Evolutionary conservation across 2,797 vertebrate species (phyloP).

Genomic region (Coccyzus lansbergi): DNA sequence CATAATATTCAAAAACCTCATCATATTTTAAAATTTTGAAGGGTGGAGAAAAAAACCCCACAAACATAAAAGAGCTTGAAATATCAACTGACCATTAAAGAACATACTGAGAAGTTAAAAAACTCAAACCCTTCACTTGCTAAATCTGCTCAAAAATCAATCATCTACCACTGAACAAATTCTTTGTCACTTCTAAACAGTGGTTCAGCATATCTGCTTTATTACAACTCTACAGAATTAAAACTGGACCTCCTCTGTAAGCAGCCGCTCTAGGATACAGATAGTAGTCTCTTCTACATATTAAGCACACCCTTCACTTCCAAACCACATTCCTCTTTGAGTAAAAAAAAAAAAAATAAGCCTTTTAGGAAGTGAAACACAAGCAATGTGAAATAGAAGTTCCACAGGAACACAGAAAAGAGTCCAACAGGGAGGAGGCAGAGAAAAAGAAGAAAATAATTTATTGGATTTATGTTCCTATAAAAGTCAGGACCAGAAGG

Average conservation of each 20-base stretch:
- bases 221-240: not conserved
- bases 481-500: not conserved
- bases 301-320: not conserved
- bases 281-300: not conserved
- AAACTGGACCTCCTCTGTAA: not conserved
- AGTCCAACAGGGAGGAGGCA: not conserved
- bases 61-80: not conserved
- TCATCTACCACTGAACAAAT: not conserved
- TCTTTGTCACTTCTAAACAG: not conserved
- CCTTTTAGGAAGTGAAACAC: not conserved
- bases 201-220: not conserved
- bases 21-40: not conserved
- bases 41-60: rapidly evolving
- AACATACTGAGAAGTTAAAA: not conserved
- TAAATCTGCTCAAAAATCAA: not conserved
- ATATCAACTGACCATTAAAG: not conserved
- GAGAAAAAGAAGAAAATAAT: not conserved
- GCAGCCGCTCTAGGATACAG: not conserved
- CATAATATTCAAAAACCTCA: not conserved
- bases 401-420: not conserved
- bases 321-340: not conserved
- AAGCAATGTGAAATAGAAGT: not conserved
- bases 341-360: not conserved
- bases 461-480: not conserved
- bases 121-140: not conserved